Evolutionary conservation across 2,113 vertebrate species (phyloP).

Genomic region (Myrmecobius fasciatus): DNA sequence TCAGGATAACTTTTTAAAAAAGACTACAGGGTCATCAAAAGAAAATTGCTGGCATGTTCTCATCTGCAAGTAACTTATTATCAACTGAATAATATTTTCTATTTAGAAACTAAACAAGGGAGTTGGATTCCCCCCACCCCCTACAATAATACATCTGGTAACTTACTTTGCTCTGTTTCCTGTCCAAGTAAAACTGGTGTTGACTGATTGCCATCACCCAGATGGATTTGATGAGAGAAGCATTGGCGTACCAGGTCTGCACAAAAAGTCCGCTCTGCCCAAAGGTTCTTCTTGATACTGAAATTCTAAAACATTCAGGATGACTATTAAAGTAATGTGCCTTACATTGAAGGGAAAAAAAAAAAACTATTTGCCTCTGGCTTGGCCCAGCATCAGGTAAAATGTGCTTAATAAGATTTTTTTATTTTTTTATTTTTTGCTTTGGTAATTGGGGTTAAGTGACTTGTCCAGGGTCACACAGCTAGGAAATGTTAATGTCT

Average conservation of each 20-base stretch:
- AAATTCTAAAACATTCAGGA: conserved; percentile 85
- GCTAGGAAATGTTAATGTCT: too few species aligned
- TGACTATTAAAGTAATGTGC: conserved; percentile 27
- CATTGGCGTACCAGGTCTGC: conserved; percentile 98
- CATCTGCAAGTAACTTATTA: conserved; percentile 41
- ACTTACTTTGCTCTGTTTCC: conserved; percentile 98
- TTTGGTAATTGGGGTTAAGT: too few species aligned
- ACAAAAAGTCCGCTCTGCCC: conserved; percentile 95
- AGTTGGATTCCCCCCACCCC: neutral
- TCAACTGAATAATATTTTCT: neutral
- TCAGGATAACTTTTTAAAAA: conserved; percentile 13
- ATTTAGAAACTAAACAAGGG: conserved; percentile 3
- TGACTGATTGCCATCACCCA: conserved; percentile 99
- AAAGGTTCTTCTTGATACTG: conserved; percentile 93
- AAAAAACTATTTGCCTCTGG: neutral
- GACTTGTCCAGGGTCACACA: too few species aligned
- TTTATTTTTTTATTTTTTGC: too few species aligned
- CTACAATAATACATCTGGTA: neutral
- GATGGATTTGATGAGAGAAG: conserved; percentile 98
- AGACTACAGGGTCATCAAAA: neutral
- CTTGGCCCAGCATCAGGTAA: neutral
- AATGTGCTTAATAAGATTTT: neutral
- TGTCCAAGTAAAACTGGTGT: conserved; percentile 99
- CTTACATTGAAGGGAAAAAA: neutral
- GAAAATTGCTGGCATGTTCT: conserved; percentile 13